Conservation (phyloP, 2,797 vertebrate species). For the Rallus crepitans region DNA sequence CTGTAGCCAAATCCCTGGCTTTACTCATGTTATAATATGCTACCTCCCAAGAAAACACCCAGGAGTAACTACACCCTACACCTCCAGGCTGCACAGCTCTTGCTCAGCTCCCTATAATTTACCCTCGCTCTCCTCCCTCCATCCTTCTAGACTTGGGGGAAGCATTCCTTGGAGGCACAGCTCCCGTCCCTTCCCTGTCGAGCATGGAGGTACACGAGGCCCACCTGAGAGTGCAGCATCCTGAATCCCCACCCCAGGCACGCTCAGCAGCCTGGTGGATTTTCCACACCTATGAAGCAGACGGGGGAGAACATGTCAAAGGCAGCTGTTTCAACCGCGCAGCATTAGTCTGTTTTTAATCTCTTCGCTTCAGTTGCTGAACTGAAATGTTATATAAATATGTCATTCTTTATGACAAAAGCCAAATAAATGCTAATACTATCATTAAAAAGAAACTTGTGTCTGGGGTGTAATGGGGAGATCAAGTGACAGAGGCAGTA, state of each 20-base stretch:
- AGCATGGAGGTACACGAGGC: fast-evolving
- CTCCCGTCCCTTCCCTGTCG: fast-evolving
- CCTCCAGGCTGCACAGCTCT: neutral
- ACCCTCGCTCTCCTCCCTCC: neutral
- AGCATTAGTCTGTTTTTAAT: conserved; percentile 13
- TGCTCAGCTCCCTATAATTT: neutral
- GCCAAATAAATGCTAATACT: conserved; percentile 49
- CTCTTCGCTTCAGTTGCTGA: neutral
- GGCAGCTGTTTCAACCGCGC: neutral
- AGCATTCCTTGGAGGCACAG: fast-evolving
- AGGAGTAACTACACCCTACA: neutral
- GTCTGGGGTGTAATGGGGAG: neutral
- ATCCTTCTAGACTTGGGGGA: neutral
- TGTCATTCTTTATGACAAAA: conserved; percentile 50
- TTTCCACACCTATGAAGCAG: neutral
- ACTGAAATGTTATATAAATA: conserved; percentile 43
- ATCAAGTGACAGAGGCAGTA: neutral
- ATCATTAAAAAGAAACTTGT: conserved; percentile 33
- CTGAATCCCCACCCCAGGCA: neutral
- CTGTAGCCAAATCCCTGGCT: neutral
- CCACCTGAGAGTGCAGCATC: neutral
- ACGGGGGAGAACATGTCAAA: neutral
- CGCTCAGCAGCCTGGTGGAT: neutral
- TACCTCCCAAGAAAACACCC: neutral
- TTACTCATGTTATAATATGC: neutral